Percentiles rank a stretch among this genome's conserved stretches.
Conservation (phyloP, 2,113 vertebrate species). For the Hiodon tergisus region DNA sequence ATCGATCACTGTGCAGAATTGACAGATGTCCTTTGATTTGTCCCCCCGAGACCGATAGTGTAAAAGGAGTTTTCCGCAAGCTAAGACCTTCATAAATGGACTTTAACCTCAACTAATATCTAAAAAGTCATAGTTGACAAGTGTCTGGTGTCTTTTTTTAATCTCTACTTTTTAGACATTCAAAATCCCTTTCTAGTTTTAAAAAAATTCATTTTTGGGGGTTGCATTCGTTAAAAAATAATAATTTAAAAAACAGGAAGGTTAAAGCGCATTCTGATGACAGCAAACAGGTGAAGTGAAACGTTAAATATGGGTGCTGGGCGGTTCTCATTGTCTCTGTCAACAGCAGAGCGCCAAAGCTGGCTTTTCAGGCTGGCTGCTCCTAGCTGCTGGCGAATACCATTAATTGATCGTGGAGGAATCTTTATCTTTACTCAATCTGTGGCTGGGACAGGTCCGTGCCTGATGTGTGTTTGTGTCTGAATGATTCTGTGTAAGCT, state of each 20-base stretch:
- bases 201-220: not conserved
- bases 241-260: not conserved
- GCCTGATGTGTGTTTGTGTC: not conserved
- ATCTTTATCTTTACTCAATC: conserved; percentile 23
- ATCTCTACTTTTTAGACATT: not conserved
- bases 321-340: conserved; percentile 1
- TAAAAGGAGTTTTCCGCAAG: conserved; percentile 32
- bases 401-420: conserved; percentile 16
- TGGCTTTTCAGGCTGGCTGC: not conserved
- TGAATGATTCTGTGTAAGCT: conserved; percentile 2
- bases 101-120: conserved; percentile 1
- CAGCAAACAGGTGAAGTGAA: not conserved
- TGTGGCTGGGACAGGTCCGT: not conserved
- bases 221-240: not conserved
- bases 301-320: conserved; percentile 12
- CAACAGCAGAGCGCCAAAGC: not conserved
- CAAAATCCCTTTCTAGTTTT: too few relatives aligned
- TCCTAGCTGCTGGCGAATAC: not conserved
- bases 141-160: not conserved
- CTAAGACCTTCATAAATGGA: not conserved
- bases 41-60: conserved; percentile 30
- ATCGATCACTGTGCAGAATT: conserved; percentile 41
- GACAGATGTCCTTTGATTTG: conserved; percentile 35
- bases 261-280: not conserved
- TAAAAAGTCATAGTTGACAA: not conserved